phyloP scores from a whole-genome alignment of 2,113 vertebrate genomes.

The Brachypteracias leptosomus region DNA sequence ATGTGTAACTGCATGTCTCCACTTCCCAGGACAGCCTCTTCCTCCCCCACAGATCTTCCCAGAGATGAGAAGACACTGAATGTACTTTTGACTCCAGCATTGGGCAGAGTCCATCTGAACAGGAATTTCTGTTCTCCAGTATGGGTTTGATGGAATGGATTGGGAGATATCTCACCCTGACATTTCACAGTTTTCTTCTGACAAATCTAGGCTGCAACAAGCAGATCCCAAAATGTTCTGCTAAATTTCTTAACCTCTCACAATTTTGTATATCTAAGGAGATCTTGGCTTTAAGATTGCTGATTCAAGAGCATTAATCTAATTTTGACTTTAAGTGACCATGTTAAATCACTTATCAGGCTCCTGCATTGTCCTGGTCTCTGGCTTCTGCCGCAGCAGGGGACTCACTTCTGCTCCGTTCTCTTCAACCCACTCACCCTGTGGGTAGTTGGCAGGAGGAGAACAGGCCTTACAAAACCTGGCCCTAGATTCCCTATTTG shows the following conservation, averaged over 20 bases:
- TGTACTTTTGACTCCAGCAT: background rate
- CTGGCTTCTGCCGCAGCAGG: background rate
- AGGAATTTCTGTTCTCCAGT: background rate
- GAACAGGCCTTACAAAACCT: background rate
- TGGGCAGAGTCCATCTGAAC: background rate
- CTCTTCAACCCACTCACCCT: background rate
- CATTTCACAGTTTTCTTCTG: background rate
- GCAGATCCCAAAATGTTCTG: background rate
- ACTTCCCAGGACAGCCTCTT: background rate
- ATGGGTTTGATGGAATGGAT: background rate
- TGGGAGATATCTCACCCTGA: background rate
- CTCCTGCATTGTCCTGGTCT: background rate
- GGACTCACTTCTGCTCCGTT: background rate
- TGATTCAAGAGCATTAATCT: background rate
- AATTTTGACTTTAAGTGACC: background rate
- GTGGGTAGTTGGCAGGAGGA: background rate
- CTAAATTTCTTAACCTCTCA: background rate
- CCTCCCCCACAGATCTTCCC: background rate
- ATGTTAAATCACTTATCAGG: rapidly evolving
- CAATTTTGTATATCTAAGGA: background rate
- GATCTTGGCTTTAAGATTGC: background rate
- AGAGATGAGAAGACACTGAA: background rate
- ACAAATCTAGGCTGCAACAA: background rate
- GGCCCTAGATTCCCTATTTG: background rate
- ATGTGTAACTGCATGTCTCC: background rate